phyloP scores from a whole-genome alignment of 2,113 vertebrate species.

The Rafetus swinhoei region DNA sequence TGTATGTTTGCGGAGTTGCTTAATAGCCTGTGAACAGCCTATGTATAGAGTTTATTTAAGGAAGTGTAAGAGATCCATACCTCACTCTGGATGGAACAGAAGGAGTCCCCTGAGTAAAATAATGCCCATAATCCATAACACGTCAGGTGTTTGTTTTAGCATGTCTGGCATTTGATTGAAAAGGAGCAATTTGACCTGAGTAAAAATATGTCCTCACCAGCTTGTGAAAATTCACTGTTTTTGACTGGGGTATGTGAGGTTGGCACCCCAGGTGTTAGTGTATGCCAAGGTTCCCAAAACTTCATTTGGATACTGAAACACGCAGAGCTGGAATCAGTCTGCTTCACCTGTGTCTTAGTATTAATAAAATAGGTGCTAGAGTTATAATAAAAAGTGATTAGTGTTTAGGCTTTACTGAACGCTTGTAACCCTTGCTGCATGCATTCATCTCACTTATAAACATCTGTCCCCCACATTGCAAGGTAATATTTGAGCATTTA shows the following conservation, averaged over 20 bases:
- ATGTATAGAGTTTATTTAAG: fast-evolving
- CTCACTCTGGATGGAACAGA: fast-evolving
- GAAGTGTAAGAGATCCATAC: neutral
- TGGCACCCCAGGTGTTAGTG: neutral
- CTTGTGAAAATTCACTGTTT: neutral
- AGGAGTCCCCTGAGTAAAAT: neutral
- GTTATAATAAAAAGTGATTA: neutral
- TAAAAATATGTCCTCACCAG: neutral
- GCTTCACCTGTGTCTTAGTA: neutral
- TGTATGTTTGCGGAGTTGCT: neutral
- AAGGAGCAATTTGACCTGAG: neutral
- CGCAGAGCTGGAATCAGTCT: neutral
- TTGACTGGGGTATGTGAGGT: neutral
- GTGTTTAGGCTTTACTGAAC: neutral
- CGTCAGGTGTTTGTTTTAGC: neutral
- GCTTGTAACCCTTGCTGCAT: neutral
- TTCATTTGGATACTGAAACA: neutral
- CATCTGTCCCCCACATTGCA: neutral
- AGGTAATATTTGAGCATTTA: neutral
- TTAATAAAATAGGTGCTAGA: neutral
- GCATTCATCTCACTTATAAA: neutral
- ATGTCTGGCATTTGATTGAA: neutral
- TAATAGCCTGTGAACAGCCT: neutral
- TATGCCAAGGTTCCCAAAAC: neutral
- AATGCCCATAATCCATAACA: neutral